These are phyloP conservation scores for Cranoglanis bouderius DNA, from an alignment of 2,113 vertebrate genomes.

Conservation along the genomic window DNA sequence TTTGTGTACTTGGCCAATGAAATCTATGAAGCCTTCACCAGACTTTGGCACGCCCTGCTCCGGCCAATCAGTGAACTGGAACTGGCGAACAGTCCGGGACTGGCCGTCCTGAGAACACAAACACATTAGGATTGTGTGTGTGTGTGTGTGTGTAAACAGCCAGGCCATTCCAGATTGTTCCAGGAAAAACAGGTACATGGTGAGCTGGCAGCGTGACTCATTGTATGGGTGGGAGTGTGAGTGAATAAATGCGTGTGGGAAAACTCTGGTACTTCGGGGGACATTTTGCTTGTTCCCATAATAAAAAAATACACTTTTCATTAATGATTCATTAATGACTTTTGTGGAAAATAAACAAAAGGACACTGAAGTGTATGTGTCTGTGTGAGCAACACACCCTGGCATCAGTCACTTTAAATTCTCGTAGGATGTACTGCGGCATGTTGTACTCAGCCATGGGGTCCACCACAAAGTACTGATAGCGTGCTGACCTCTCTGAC, in stretches of 20 bases:
- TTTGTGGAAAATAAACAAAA: not conserved
- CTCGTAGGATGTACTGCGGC: constrained; percentile 78
- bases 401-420: constrained; percentile 79
- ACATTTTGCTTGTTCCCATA: not conserved
- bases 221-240: not conserved
- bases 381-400: constrained; percentile 62
- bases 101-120: constrained; percentile 70
- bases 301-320: not conserved
- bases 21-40: constrained; percentile 78
- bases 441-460: constrained; percentile 81
- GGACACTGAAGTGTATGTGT: not conserved
- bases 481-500: constrained; percentile 74
- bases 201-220: constrained; percentile 14
- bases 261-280: not conserved
- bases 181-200: constrained; percentile 19
- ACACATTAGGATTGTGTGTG: not conserved
- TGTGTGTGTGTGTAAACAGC: not conserved
- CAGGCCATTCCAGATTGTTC: constrained; percentile 11
- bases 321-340: not conserved
- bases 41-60: constrained; percentile 80
- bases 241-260: not conserved
- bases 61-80: constrained; percentile 80
- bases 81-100: constrained; percentile 76
- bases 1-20: constrained; percentile 79
- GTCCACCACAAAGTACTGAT: constrained; percentile 80